phyloP scores from a whole-genome alignment of 2,888 invertebrate genomes.

The Taphrorychus bicolor region DNA sequence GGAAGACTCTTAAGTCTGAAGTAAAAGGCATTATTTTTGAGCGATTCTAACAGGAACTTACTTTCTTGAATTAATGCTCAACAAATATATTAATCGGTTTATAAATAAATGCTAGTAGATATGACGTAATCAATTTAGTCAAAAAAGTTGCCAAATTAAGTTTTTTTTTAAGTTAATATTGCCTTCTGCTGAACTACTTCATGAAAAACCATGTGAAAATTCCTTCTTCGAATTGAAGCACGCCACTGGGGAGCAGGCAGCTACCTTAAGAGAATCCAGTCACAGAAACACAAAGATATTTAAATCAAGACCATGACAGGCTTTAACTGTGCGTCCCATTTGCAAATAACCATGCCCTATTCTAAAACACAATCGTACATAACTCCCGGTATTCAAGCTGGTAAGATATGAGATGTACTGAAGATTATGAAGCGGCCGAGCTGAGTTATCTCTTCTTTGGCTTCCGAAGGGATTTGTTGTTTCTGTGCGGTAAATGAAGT shows the following conservation, averaged over 20 bases:
- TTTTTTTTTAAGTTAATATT: not conserved
- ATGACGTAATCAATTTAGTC: no score
- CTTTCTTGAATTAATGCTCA: no score
- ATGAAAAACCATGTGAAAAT: no score
- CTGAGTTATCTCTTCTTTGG: not conserved
- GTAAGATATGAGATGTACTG: conserved; percentile 11
- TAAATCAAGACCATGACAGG: conserved; percentile 35
- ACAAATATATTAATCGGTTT: no score
- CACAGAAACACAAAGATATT: conserved; percentile 34
- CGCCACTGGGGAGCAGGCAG: not conserved
- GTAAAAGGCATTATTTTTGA: no score
- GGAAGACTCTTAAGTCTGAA: no score
- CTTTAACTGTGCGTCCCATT: conserved; percentile 26
- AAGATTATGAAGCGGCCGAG: conserved; percentile 1
- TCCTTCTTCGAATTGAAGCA: no score
- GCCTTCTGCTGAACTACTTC: no score
- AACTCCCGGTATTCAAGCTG: conserved; percentile 25
- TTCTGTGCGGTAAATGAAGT: not conserved
- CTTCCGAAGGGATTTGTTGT: not conserved
- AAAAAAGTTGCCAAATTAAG: not conserved
- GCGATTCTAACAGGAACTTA: no score
- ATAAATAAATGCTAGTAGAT: no score
- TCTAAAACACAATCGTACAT: conserved; percentile 37
- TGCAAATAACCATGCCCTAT: conserved; percentile 35
- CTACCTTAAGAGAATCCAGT: not conserved